Conservation (phyloP, 2,113 vertebrate genomes). For the Catharus minimus region DNA sequence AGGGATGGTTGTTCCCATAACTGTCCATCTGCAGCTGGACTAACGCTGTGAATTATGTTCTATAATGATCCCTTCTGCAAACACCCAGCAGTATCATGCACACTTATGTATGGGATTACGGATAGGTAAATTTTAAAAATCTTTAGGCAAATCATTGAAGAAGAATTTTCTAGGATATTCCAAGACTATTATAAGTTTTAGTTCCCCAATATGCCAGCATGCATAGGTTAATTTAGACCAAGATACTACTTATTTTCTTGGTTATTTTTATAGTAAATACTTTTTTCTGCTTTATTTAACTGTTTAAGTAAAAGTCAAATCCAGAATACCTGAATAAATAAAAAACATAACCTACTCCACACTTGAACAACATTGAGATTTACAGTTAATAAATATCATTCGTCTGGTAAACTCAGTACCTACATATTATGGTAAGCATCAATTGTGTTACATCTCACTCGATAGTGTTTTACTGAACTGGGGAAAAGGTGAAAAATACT, state of each 20-base stretch:
- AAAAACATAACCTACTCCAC: background rate
- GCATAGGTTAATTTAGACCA: background rate
- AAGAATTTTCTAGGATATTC: background rate
- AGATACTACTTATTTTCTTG: background rate
- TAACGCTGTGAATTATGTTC: background rate
- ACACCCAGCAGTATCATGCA: background rate
- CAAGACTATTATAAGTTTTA: background rate
- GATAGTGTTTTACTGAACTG: background rate
- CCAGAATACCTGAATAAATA: background rate
- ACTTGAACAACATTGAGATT: background rate
- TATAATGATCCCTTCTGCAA: background rate
- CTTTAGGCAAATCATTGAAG: background rate
- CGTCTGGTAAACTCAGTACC: background rate
- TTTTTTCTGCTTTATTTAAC: background rate
- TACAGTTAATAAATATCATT: background rate
- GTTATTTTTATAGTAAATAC: background rate
- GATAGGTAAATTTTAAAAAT: background rate
- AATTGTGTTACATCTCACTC: background rate
- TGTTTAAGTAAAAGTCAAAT: background rate
- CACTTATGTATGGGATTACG: background rate
- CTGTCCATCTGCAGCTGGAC: background rate
- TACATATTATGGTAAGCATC: background rate
- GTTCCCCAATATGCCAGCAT: background rate
- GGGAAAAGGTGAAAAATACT: background rate
- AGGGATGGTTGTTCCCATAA: background rate